These are phyloP conservation scores for Hestina assimilis DNA, from an alignment of 1,140 invertebrate species.

Conservation along the genomic window DNA sequence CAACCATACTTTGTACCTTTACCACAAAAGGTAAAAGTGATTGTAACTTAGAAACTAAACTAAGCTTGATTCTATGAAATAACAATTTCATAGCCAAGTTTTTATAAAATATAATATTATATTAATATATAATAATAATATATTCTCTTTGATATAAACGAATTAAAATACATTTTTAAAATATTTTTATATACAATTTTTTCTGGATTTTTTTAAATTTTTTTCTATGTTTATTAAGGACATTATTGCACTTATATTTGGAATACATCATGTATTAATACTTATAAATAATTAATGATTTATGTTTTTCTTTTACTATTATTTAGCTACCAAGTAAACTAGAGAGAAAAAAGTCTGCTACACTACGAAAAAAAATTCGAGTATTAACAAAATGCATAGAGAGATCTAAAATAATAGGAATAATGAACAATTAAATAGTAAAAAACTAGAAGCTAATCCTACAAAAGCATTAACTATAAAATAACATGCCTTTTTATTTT, in stretches of 20 bases:
- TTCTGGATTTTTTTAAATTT: background rate
- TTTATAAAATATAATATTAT: background rate
- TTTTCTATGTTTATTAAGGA: background rate
- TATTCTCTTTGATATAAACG: background rate
- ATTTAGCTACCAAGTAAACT: conserved; percentile 9
- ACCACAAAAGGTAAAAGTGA: conserved; percentile 24
- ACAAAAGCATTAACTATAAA: background rate
- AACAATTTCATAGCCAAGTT: conserved; percentile 28
- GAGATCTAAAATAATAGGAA: conserved; percentile 46
- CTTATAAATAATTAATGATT: no score
- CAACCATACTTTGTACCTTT: conserved; percentile 29
- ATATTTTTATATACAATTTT: background rate
- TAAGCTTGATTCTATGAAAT: conserved; percentile 27
- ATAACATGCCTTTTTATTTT: conserved; percentile 1
- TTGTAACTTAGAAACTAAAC: background rate
- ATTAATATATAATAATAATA: background rate
- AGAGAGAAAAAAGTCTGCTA: conserved; percentile 2
- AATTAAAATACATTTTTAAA: background rate
- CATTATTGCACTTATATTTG: no score
- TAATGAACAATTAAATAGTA: conserved; percentile 8
- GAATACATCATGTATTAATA: no score
- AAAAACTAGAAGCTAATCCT: background rate
- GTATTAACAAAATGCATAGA: conserved; percentile 54
- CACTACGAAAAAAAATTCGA: conserved; percentile 43
- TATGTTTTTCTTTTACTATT: no score